Evolutionary conservation across 2,888 invertebrate genomes (phyloP), one percentile per base, ranked within the genome.

Genomic region (Priocnemis perturbator): DNA sequence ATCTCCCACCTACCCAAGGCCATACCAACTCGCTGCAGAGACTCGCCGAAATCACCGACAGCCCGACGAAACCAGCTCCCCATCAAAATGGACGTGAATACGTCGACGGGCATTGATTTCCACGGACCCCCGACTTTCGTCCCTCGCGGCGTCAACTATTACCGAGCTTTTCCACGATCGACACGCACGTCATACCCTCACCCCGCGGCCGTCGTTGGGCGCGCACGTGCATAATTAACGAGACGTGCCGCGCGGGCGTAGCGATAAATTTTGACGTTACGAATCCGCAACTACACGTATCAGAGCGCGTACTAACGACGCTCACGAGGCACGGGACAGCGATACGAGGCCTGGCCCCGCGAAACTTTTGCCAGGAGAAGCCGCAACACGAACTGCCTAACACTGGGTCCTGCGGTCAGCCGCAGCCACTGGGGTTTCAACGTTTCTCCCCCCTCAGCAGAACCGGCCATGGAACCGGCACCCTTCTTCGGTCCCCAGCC

Each of bases 181-280:
- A 56, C 77, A 67, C 63, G 73, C 64, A 67, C 71, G 68, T 67
- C 73, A 67, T 55, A 20, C 23, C 26, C 14, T 26, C 23, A 4
- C n/a, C 23, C 3, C 26, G 0, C 55, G 0, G 7, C 7, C 23
- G 23, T n/a, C 23, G 9, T 11, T 45, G 17, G 20, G 3, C 26
- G 23, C 48, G 19, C 26, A 81, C 84, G 81, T 84, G 81, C 81
- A 84, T 83, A 84, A 84, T 84, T 84, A 79, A 82, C 81, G 76
- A 69, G 77, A 79, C 74, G 79, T 76, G 78, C 65, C 74, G 72
- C 62, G 64, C 67, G 67, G 66, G 60, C 62, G 60, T 59, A 63
- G 64, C 78, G 78, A 75, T 80, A 73, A 83, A 84, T 81, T 84
- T 80, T 84, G 84, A 83, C 81, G 79, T 81, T 37, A 81, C 67